Evolutionary conservation across 2,888 invertebrate genomes (phyloP), one percentile per base, ranked within the genome.

Genomic region (Drosophila greeni): DNA sequence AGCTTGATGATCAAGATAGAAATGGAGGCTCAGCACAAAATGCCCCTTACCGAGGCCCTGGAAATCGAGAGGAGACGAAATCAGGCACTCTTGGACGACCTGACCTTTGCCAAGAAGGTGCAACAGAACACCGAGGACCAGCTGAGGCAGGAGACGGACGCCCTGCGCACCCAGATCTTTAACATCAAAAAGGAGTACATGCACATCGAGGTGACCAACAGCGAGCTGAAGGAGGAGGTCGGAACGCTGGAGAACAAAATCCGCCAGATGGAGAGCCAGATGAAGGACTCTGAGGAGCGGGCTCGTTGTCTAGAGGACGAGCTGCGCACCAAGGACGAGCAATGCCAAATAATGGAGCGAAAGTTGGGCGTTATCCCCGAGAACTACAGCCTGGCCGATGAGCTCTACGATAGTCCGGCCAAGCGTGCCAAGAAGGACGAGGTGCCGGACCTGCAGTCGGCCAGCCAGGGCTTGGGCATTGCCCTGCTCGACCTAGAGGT

Each of bases 211-310:
- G 92, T 93, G 43, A 93, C 92, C 29, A 93, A 92, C 74, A 90
- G 92, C 59, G 93, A 93, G 87, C 88, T 94, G 11, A 91, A 91
- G 76, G 93, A 93, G 86, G 93, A 93, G 90, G 93, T 93, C 29
- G 90, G 91, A 87, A 92, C 91, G 74, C 88, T 92, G 80, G 92
- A 91, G 86, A 89, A 90, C 78, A 91, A 91, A 88, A 88, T 92
- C 73, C 88, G 90, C 74, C 90, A 91, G 61, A 86, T 93, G 73
- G 89, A 90, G n/a, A 90, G 90, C 70, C 91, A 90, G 81, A 89
- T 91, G 74, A 89, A 90, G 73, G 90, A 90, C 61, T 90, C 90
- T 66, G 91, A 90, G 58, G 91, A 92, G 68, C 91, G 90, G 70
- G 88, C 91, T 18, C 91, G 91, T 59, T 90, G 90, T 5, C 86